phyloP scores from a whole-genome alignment of 2,797 vertebrate genomes.

The Onychomys torridus region DNA sequence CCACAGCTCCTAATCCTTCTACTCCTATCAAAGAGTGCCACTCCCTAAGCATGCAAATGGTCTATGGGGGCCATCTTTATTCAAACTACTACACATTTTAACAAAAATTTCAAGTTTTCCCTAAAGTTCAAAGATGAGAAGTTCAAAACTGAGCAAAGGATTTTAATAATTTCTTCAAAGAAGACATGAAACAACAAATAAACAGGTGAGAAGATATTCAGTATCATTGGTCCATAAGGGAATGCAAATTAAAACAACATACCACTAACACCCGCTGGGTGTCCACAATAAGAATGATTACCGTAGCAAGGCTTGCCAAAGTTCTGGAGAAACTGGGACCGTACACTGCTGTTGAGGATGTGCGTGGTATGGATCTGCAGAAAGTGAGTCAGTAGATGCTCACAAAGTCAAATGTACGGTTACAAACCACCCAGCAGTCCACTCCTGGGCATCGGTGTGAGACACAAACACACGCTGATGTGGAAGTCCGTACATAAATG shows the following conservation, averaged over 20 bases:
- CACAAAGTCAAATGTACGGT: neutral
- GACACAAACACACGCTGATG: neutral
- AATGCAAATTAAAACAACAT: neutral
- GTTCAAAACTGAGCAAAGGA: neutral
- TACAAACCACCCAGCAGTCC: neutral
- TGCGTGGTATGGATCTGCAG: neutral
- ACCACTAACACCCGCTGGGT: neutral
- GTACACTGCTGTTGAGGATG: neutral
- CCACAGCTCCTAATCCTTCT: neutral
- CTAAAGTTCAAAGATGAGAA: neutral
- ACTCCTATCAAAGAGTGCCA: neutral
- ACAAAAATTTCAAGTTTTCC: neutral
- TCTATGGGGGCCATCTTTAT: neutral
- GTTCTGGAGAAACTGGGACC: neutral
- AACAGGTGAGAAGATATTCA: neutral
- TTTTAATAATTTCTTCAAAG: conserved; percentile 3
- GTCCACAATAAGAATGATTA: neutral
- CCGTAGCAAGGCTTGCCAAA: neutral
- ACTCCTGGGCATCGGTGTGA: neutral
- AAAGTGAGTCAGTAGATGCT: neutral
- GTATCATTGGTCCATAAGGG: neutral
- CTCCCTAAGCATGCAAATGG: neutral
- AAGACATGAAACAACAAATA: neutral
- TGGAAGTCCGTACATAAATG: neutral
- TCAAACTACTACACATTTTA: neutral